Evolutionary conservation across 2,888 invertebrate genomes (phyloP).

Genomic region (Brachypalpus laphriformis): DNA sequence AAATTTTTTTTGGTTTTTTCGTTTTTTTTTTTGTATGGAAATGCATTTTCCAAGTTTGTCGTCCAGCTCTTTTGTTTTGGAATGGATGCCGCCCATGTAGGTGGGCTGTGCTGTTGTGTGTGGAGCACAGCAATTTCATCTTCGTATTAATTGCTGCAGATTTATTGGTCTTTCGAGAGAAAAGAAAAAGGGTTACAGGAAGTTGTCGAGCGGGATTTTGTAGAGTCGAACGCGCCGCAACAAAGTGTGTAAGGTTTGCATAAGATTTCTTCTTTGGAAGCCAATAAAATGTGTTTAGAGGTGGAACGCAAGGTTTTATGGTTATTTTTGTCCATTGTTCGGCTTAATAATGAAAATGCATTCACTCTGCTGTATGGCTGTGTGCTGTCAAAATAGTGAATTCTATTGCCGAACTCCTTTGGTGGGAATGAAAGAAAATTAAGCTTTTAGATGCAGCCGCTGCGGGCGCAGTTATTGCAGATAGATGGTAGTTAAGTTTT

Average conservation of each 20-base stretch:
- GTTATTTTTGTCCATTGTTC: conserved; percentile 28
- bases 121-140: conserved; percentile 17
- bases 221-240: neutral
- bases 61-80: conserved; percentile 69
- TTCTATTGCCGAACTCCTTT: conserved; percentile 32
- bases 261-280: conserved; percentile 42
- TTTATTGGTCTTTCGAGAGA: conserved; percentile 46
- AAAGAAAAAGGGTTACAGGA: conserved; percentile 19
- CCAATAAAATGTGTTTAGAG: conserved; percentile 44
- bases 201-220: conserved; percentile 49
- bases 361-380: conserved; percentile 7
- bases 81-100: conserved; percentile 55
- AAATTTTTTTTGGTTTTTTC: conserved; percentile 46
- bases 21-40: too few relatives aligned
- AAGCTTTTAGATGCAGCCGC: conserved; percentile 35
- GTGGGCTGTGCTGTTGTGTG: conserved; percentile 30
- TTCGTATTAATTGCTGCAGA: conserved; percentile 68
- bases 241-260: conserved; percentile 29
- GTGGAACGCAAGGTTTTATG: conserved; percentile 41
- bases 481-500: conserved; percentile 38
- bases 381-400: conserved; percentile 26
- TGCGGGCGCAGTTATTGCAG: conserved; percentile 37
- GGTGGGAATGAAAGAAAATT: conserved; percentile 50
- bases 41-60: conserved; percentile 59
- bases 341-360: neutral